Base-by-base conservation (phyloP, 2,113 vertebrate genomes). In the Cyanistes caeruleus region DNA sequence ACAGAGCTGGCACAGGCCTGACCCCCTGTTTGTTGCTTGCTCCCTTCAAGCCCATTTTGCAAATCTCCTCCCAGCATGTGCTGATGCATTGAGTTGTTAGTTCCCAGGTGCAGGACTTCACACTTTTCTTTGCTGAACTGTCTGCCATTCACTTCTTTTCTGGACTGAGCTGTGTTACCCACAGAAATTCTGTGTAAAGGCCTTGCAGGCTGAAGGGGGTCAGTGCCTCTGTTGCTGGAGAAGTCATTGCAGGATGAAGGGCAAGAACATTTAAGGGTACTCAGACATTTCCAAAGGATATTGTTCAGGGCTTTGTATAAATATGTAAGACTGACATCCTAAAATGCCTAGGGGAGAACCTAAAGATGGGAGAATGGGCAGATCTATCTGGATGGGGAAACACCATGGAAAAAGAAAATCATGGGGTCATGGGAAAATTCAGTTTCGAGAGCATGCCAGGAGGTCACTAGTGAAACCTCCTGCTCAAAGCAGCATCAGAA, bases 221-320 rank as follows among this genome's bases (percentile, higher is more conserved):
- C 33, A 52, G 17, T 23, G 51, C 15, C 20, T 87, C 37, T 37
- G 10, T 18, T 0, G 0, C 55, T 56, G 31, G 9, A 62, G 16
- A 49, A 30, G 27, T 51, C 35, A 56, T 8, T 51, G 41, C 2
- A 52, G 23, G 14, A 44, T 51, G 37, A 62, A 75, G 23, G 17
- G 17, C 7, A 56, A 69, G 16, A 75, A 3, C 0, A 0, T 23
- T 44, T 44, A 21, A 49, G 9, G 11, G 19, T 60, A 22, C 25
- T 41, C 19, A 35, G 18, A 41, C 2, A 41, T 48, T 64, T 72
- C 39, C 2, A 1, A 58, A 60, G 6, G 20, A 53, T 73, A 28
- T 35, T 64, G 8, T 27, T 59, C 33, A 35, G 21, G 18, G 18
- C 7, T 48, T 27, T 77, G 18, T 77, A 51, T 10, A 77, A 83